Conservation (phyloP, 2,113 vertebrate genomes). For the Axis porcinus region DNA sequence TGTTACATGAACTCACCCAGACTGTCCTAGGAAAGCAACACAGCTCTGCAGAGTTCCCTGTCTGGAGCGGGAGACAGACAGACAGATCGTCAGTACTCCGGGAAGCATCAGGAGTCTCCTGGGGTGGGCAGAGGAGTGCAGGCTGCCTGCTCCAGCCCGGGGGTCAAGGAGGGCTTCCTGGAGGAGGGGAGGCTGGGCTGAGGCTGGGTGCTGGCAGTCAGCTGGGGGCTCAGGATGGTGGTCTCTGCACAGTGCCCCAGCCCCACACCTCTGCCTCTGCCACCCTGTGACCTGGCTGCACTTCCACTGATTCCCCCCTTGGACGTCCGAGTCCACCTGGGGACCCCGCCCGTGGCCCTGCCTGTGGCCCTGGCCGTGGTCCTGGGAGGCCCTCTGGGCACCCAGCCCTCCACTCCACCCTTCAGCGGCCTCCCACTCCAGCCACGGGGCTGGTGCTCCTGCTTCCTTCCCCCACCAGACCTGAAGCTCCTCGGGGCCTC, state of each 20-base stretch:
- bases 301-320: neutral
- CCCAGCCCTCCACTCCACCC: neutral
- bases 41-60: neutral
- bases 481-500: neutral
- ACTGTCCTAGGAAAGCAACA: neutral
- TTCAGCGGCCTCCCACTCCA: neutral
- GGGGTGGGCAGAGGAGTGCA: rapidly evolving
- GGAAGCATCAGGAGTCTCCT: neutral
- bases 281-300: rapidly evolving
- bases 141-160: rapidly evolving
- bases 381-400: too few relatives aligned
- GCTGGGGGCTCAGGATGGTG: neutral
- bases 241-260: too few relatives aligned
- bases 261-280: neutral
- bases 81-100: neutral
- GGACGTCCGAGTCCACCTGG: neutral
- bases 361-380: rapidly evolving
- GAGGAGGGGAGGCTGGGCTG: neutral
- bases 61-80: neutral
- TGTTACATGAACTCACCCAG: rapidly evolving
- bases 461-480: rapidly evolving
- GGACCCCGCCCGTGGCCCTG: too few relatives aligned
- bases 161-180: neutral
- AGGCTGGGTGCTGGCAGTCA: neutral
- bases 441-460: rapidly evolving